Evolutionary conservation across 2,888 invertebrate genomes (phyloP).

Genomic region (Trichopria drosophilae): DNA sequence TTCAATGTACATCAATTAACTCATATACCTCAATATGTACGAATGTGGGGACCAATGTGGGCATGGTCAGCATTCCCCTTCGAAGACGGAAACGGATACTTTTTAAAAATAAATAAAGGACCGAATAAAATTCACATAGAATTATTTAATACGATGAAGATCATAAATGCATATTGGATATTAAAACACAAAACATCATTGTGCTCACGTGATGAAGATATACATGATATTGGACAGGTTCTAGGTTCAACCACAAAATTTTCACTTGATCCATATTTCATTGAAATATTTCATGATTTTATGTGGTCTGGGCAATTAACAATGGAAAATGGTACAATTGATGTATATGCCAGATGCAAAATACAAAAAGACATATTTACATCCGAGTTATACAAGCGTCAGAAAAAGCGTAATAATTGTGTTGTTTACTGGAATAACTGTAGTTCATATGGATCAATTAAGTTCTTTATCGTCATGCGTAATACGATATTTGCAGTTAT

Average conservation of each 20-base stretch:
- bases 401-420: slow-evolving; percentile 7
- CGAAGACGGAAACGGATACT: slow-evolving; percentile 19
- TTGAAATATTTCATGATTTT: too few species aligned
- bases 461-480: slow-evolving; percentile 1
- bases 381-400: slow-evolving; percentile 4
- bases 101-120: slow-evolving; percentile 20
- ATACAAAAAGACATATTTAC: not conserved
- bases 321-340: not conserved
- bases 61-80: slow-evolving; percentile 22
- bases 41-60: slow-evolving; percentile 23
- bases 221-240: too few species aligned
- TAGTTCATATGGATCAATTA: not conserved
- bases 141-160: slow-evolving; percentile 18
- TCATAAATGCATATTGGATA: slow-evolving; percentile 5
- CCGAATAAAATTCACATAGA: slow-evolving; percentile 17
- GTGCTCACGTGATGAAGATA: not conserved
- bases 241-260: too few species aligned
- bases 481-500: not conserved
- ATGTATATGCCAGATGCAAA: not conserved
- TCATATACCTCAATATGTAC: slow-evolving; percentile 16
- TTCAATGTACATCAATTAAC: slow-evolving; percentile 21
- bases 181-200: slow-evolving; percentile 3
- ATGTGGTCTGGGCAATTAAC: too few species aligned
- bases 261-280: too few species aligned
- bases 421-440: slow-evolving; percentile 2